These are phyloP conservation scores for Phylloscopus trochilus DNA, from an alignment of 2,113 vertebrate species.

Conservation along the genomic window DNA sequence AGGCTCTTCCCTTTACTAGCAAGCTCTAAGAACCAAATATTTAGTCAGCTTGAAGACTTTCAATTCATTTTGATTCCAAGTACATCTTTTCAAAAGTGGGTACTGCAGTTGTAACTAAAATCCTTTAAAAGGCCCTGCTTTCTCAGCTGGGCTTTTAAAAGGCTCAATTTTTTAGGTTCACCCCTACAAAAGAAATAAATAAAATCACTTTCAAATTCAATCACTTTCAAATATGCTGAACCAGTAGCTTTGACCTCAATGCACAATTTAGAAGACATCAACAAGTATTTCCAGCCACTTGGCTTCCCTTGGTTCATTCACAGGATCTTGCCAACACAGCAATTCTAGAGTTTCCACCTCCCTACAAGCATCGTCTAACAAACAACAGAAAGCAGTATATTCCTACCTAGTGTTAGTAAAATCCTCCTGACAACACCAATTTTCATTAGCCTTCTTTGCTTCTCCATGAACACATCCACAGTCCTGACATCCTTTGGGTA, in stretches of 20 bases:
- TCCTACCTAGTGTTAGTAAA: slow-evolving; percentile 90
- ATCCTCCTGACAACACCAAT: slow-evolving; percentile 85
- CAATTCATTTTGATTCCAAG: neutral
- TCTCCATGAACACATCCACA: slow-evolving; percentile 83
- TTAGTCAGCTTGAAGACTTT: neutral
- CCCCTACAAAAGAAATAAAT: neutral
- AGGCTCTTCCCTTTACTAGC: neutral
- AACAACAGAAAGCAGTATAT: slow-evolving; percentile 3
- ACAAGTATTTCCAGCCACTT: neutral
- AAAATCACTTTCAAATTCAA: neutral
- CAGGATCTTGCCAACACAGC: neutral
- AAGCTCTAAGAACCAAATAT: neutral
- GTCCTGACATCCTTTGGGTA: slow-evolving; percentile 87
- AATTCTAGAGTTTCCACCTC: neutral
- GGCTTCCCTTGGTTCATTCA: neutral
- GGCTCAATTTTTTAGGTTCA: neutral
- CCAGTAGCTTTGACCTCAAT: neutral
- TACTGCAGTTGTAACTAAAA: neutral
- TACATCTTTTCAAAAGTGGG: neutral
- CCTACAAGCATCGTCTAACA: slow-evolving; percentile 47
- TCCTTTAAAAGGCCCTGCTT: neutral
- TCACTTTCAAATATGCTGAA: neutral
- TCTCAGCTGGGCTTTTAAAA: neutral
- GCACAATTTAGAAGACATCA: neutral
- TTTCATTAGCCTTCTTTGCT: slow-evolving; percentile 80